These are phyloP conservation scores for Drosophila truncata DNA, from an alignment of 1,140 invertebrate genomes.

Conservation along the genomic window DNA sequence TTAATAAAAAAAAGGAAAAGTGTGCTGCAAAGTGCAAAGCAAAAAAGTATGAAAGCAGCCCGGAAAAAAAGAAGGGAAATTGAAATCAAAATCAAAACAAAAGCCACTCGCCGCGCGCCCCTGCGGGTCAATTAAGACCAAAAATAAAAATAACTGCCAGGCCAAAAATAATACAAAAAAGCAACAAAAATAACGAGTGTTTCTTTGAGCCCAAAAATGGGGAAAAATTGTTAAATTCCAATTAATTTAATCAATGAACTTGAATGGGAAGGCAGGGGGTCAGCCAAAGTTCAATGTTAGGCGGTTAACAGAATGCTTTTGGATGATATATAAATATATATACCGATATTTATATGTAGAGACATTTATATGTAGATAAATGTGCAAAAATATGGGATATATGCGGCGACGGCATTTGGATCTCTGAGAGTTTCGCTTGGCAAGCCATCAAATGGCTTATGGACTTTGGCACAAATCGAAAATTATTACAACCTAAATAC, in stretches of 20 bases:
- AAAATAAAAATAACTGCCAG: conserved; percentile 11
- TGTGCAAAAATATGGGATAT: conserved; percentile 11
- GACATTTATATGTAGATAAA: not conserved
- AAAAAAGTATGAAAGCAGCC: conserved; percentile 26
- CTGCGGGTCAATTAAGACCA: conserved; percentile 33
- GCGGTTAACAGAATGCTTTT: not conserved
- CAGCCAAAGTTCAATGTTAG: conserved; percentile 16
- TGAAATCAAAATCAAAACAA: conserved; percentile 40
- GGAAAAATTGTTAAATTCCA: conserved; percentile 50
- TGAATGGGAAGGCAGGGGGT: conserved; percentile 31
- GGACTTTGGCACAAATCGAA: conserved; percentile 39
- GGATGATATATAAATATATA: not conserved
- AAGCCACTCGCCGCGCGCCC: conserved; percentile 8
- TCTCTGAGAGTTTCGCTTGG: conserved; percentile 14
- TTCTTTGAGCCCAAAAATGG: conserved; percentile 6
- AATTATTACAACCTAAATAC: conserved; percentile 16
- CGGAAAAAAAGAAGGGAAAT: not conserved
- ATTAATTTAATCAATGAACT: conserved; percentile 72
- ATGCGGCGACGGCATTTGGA: not conserved
- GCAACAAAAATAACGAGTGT: conserved; percentile 5
- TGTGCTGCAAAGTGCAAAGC: conserved; percentile 3
- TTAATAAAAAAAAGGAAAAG: conserved; percentile 5
- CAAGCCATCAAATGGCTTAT: conserved; percentile 11
- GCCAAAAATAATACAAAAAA: conserved; percentile 11
- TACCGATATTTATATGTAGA: not conserved